These are phyloP conservation scores for Phrynosoma platyrhinos DNA, from an alignment of 2,113 vertebrate genomes.

Conservation along the genomic window DNA sequence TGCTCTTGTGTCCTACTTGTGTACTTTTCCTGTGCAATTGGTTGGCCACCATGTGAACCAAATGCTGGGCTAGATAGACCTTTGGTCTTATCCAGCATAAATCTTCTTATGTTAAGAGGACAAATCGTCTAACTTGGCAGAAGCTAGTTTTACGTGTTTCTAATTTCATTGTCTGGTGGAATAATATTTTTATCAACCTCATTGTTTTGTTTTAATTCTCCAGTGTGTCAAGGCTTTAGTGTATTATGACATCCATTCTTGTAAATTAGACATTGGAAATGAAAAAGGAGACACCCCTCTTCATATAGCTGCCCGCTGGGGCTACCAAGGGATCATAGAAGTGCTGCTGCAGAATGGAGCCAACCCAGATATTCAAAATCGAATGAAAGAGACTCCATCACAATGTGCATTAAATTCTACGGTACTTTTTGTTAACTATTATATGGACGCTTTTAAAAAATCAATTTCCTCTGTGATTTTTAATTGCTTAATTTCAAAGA, in stretches of 20 bases:
- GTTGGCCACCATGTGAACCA: too few species aligned
- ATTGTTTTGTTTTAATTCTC: conserved; percentile 45
- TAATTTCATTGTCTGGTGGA: neutral
- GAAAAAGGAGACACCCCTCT: conserved; percentile 94
- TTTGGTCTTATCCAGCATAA: too few species aligned
- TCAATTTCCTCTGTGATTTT: fast-evolving
- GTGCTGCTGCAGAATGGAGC: conserved; percentile 94
- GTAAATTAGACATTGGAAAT: conserved; percentile 89
- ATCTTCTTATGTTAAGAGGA: too few species aligned
- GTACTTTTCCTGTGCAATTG: too few species aligned
- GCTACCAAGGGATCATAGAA: conserved; percentile 93
- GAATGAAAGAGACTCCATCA: conserved; percentile 86
- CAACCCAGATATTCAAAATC: conserved; percentile 82
- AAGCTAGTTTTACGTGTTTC: neutral
- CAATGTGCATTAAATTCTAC: conserved; percentile 93
- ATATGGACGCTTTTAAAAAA: neutral
- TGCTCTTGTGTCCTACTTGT: too few species aligned
- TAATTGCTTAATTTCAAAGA: neutral
- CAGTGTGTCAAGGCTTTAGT: conserved; percentile 98
- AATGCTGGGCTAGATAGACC: too few species aligned
- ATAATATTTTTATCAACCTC: neutral
- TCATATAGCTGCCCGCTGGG: conserved; percentile 94
- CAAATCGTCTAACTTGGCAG: too few species aligned
- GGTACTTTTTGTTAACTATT: conserved; percentile 74
- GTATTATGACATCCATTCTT: conserved; percentile 90